A percentile compares a stretch with the other conserved stretches of the same genome.
These are phyloP conservation scores for Podargus strigoides DNA, from an alignment of 2,797 vertebrate genomes.

Conservation along the genomic window DNA sequence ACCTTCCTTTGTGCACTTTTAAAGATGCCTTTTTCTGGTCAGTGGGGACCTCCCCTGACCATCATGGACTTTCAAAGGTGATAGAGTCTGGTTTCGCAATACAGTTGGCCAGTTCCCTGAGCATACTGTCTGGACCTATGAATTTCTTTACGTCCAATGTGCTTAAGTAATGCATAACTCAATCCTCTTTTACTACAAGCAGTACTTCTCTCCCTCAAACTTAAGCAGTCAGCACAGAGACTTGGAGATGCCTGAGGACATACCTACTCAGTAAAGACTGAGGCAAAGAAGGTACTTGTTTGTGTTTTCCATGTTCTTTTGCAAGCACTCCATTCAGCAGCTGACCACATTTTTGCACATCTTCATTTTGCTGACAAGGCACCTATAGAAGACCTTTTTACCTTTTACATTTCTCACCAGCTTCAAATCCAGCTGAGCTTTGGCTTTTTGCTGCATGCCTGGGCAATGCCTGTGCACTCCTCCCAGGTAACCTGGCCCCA, in stretches of 20 bases:
- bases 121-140: neutral
- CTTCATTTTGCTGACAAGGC: neutral
- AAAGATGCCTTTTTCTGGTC: neutral
- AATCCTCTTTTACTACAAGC: neutral
- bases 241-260: neutral
- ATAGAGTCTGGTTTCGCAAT: neutral
- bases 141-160: neutral
- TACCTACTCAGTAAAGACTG: neutral
- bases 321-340: neutral
- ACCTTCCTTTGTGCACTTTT: neutral
- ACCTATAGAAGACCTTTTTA: neutral
- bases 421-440: constrained; percentile 24
- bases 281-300: neutral
- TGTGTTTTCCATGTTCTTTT: neutral
- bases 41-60: neutral
- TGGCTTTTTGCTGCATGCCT: constrained; percentile 1
- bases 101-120: neutral
- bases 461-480: neutral
- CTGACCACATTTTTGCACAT: neutral
- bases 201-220: neutral
- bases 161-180: neutral
- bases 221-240: neutral
- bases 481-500: neutral
- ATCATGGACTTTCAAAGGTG: neutral
- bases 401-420: neutral